Evolutionary conservation across 2,888 invertebrate species (phyloP).

Genomic region (Phalangium opilio): DNA sequence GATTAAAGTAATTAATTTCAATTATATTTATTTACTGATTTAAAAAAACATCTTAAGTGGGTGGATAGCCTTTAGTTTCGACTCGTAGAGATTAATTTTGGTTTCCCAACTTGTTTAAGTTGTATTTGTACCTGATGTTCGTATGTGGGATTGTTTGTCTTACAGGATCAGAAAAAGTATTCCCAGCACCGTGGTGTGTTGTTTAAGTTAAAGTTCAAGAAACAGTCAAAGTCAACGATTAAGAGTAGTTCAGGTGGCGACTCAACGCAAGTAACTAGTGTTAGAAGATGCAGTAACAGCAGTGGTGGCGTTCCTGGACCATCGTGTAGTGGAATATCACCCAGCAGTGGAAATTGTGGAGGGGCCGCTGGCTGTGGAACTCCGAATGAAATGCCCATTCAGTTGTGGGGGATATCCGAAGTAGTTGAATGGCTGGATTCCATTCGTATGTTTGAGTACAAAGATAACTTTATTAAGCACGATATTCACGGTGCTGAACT

Average conservation of each 20-base stretch:
- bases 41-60: too few species aligned
- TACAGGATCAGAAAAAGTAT: conserved; percentile 25
- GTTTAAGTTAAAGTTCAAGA: conserved; percentile 22
- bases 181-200: conserved; percentile 17
- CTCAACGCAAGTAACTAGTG: neutral
- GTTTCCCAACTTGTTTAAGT: too few species aligned
- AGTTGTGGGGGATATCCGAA: conserved; percentile 68
- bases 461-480: conserved; percentile 73
- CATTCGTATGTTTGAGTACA: conserved; percentile 74
- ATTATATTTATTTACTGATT: too few species aligned
- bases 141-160: too few species aligned
- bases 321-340: neutral
- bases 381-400: conserved; percentile 24
- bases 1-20: too few species aligned
- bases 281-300: conserved; percentile 3
- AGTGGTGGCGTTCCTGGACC: neutral
- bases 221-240: conserved; percentile 16
- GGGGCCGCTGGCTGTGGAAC: conserved; percentile 15
- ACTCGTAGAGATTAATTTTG: too few species aligned
- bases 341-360: conserved; percentile 8
- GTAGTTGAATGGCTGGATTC: conserved; percentile 80
- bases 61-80: too few species aligned
- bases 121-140: too few species aligned
- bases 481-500: conserved; percentile 84
- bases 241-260: neutral